A percentile compares a stretch with the other conserved stretches of the same genome.
Conservation (phyloP, 2,888 invertebrate genomes). For the Troglohyphantes excavatus region DNA sequence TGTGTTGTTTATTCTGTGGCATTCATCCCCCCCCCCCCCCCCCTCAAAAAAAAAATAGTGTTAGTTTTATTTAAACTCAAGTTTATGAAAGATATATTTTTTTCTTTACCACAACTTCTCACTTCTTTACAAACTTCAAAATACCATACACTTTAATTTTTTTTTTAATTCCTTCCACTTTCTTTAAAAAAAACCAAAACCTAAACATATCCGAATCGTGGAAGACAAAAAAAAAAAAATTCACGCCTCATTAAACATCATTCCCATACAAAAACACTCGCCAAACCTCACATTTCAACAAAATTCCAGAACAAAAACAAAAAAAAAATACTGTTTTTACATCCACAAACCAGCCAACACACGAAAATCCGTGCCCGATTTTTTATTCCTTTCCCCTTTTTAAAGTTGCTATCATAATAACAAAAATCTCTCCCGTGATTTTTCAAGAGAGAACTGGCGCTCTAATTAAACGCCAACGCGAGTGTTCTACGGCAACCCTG, state of each 20-base stretch:
- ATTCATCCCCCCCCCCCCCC: too few relatives aligned
- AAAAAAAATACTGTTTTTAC: neutral
- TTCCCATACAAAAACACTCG: neutral
- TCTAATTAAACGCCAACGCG: slow-evolving; percentile 74
- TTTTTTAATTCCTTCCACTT: too few relatives aligned
- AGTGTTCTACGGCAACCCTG: slow-evolving; percentile 51
- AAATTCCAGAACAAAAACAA: neutral
- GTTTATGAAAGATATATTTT: too few relatives aligned
- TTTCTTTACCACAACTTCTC: too few relatives aligned
- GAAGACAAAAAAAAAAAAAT: too few relatives aligned
- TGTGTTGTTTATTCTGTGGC: too few relatives aligned
- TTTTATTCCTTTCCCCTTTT: slow-evolving; percentile 25
- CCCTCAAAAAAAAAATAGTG: too few relatives aligned
- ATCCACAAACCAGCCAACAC: neutral
- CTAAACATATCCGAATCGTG: too few relatives aligned
- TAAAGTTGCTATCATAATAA: neutral
- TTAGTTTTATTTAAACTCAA: too few relatives aligned
- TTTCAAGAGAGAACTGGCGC: slow-evolving; percentile 44
- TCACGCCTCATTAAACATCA: neutral
- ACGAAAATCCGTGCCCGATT: slow-evolving; percentile 28
- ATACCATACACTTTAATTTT: too few relatives aligned
- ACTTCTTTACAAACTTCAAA: too few relatives aligned
- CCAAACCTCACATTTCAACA: slow-evolving; percentile 25
- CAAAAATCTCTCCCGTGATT: neutral
- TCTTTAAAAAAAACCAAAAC: too few relatives aligned